Evolutionary conservation across 2,888 invertebrate genomes (phyloP).

Genomic region (Melangyna quadrimaculata): DNA sequence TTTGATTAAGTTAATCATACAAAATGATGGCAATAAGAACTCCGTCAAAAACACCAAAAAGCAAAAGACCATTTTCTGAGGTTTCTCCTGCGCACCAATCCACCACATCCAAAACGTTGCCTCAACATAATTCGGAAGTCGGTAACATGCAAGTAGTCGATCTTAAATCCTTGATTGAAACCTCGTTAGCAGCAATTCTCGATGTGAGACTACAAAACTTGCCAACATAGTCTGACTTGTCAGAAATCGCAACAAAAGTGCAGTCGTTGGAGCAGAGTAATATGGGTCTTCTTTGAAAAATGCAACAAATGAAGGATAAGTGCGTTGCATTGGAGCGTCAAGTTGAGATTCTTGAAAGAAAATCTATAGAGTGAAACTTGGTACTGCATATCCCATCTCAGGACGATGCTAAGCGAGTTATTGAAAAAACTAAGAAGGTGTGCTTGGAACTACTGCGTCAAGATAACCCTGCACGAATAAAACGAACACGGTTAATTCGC

Average conservation of each 20-base stretch:
- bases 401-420: background rate
- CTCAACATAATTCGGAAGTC: background rate
- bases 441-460: background rate
- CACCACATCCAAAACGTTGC: background rate
- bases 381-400: background rate
- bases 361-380: background rate
- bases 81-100: background rate
- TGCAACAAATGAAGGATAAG: background rate
- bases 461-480: background rate
- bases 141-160: background rate
- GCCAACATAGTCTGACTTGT: background rate
- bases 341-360: background rate
- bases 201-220: background rate
- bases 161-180: background rate
- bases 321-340: background rate
- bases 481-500: background rate
- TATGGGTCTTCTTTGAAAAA: background rate
- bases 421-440: background rate
- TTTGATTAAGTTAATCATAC: too few species aligned
- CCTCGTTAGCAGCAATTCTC: background rate
- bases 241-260: background rate
- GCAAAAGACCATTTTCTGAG: background rate
- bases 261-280: background rate
- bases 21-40: too few species aligned
- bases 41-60: background rate